A percentile compares a stretch with the other conserved stretches of the same genome.
Evolutionary conservation across 2,797 vertebrate genomes (phyloP).

Genomic region (Cottoperca gobio): DNA sequence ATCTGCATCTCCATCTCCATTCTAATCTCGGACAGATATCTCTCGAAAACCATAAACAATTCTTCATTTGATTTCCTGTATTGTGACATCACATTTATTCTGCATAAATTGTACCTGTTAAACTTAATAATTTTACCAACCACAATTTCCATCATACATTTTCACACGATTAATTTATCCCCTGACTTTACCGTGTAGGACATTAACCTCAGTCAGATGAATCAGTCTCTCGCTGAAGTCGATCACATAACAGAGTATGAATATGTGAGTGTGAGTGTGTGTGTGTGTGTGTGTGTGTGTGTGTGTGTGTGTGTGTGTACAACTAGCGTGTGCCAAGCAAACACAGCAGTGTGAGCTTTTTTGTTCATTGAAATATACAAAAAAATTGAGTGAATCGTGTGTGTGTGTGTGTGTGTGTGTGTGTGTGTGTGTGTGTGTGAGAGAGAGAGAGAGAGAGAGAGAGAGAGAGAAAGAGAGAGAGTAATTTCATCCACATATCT

Average conservation of each 20-base stretch:
- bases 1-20: constrained; percentile 39
- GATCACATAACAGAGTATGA: background rate
- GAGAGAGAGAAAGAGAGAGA: background rate
- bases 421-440: too few species aligned
- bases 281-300: background rate
- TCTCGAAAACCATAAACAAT: constrained; percentile 4
- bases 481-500: constrained; percentile 16
- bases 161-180: constrained; percentile 9
- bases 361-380: constrained; percentile 37
- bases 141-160: constrained; percentile 16
- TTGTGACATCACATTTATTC: constrained; percentile 19
- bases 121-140: constrained; percentile 24
- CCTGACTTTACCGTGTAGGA: background rate
- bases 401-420: background rate
- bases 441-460: background rate
- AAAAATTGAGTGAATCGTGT: background rate
- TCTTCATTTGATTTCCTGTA: background rate
- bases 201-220: constrained; percentile 6
- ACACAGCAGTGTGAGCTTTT: constrained; percentile 8
- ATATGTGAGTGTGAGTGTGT: background rate
- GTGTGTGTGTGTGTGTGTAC: background rate
- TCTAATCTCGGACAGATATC: constrained; percentile 13
- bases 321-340: background rate
- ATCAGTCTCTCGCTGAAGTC: background rate
- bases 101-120: constrained; percentile 9